Conservation (phyloP, 2,113 vertebrate genomes). For the Hippocampus guttulatus region DNA sequence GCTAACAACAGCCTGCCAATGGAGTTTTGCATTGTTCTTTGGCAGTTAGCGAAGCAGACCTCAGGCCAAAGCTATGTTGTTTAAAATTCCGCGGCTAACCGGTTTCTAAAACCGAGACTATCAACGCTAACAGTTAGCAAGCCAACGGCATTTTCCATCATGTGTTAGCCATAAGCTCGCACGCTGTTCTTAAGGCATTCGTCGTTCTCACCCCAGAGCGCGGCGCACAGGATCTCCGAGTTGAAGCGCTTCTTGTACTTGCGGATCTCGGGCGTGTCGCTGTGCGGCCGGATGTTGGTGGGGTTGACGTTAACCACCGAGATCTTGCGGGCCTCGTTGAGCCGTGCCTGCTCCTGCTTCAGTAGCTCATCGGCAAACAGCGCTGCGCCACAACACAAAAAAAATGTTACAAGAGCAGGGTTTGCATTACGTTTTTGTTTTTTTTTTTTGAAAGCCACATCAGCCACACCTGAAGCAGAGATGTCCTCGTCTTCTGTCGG, state of each 20-base stretch:
- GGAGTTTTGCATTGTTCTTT: too few species aligned
- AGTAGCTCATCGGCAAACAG: conserved; percentile 89
- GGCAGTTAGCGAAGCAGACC: too few species aligned
- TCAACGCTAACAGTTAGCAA: too few species aligned
- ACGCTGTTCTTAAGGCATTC: too few species aligned
- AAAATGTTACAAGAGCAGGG: too few species aligned
- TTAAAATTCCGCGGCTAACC: too few species aligned
- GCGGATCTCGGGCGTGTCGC: conserved; percentile 96
- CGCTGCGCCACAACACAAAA: conserved; percentile 56
- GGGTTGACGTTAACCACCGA: conserved; percentile 98
- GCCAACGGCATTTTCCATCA: too few species aligned
- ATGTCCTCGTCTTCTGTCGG: conserved; percentile 90
- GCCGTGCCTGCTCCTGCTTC: conserved; percentile 91
- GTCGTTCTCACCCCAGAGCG: conserved; percentile 87
- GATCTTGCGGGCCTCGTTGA: conserved; percentile 97
- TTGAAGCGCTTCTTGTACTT: conserved; percentile 99
- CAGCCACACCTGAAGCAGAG: conserved; percentile 76
- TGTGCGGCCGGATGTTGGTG: conserved; percentile 97
- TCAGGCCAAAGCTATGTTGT: too few species aligned
- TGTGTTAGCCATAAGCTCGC: too few species aligned
- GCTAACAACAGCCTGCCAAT: too few species aligned
- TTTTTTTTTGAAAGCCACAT: neutral
- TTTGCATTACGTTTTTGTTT: too few species aligned
- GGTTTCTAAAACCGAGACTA: too few species aligned
- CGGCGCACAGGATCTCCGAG: conserved; percentile 97